Evolutionary conservation across 2,888 invertebrate genomes (phyloP).

Genomic region (Acronicta aceris): DNA sequence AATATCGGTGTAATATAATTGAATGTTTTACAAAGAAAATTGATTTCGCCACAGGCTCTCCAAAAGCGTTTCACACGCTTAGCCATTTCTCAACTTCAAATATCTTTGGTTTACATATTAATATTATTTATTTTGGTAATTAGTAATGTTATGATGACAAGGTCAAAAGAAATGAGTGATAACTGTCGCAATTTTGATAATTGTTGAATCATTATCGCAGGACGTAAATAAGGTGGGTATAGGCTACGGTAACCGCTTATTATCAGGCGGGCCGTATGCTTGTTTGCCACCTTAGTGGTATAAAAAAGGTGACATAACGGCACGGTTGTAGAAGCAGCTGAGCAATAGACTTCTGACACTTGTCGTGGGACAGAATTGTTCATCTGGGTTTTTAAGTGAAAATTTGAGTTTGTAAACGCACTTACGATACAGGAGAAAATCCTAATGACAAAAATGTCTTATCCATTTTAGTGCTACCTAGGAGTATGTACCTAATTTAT

Average conservation of each 20-base stretch:
- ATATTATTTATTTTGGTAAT: conserved; percentile 17
- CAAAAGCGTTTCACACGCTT: conserved; percentile 19
- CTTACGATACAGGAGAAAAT: too few relatives aligned
- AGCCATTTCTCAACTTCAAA: neutral
- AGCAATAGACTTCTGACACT: too few relatives aligned
- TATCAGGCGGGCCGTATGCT: too few relatives aligned
- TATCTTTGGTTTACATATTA: neutral
- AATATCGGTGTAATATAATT: neutral
- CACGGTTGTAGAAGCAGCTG: too few relatives aligned
- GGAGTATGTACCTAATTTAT: neutral
- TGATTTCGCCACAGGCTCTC: conserved; percentile 2
- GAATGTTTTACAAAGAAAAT: neutral
- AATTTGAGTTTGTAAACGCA: too few relatives aligned
- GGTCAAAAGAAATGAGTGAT: conserved; percentile 25
- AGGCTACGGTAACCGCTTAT: too few relatives aligned
- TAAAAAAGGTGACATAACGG: too few relatives aligned
- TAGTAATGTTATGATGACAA: conserved; percentile 17
- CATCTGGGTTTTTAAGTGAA: too few relatives aligned
- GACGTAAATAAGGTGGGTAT: neutral
- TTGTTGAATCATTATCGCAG: conserved; percentile 6
- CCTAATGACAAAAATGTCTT: neutral
- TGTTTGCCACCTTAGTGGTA: too few relatives aligned
- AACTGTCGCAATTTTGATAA: conserved; percentile 17
- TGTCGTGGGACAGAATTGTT: too few relatives aligned
- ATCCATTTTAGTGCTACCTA: neutral